Evolutionary conservation across 1,140 invertebrate genomes (phyloP).

Genomic region (Drosophila arizonae): DNA sequence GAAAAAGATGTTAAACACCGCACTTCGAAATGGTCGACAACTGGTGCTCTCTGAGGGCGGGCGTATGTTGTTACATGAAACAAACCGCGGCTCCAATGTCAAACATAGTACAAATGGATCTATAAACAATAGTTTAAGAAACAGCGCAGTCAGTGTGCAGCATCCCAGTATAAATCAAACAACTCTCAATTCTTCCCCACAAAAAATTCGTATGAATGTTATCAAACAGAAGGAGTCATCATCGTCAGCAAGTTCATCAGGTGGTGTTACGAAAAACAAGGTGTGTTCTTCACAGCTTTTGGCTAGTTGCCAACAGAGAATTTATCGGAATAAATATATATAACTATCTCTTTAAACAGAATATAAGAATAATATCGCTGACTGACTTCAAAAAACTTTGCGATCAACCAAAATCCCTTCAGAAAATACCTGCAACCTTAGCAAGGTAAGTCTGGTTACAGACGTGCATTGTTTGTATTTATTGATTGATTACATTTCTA

Average conservation of each 20-base stretch:
- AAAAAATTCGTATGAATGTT: constrained; percentile 71
- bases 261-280: constrained; percentile 68
- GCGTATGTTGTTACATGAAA: constrained; percentile 88
- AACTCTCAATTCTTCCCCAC: constrained; percentile 44
- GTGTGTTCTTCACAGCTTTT: constrained; percentile 14
- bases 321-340: background rate
- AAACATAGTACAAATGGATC: constrained; percentile 60
- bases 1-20: constrained; percentile 86
- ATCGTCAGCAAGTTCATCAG: constrained; percentile 26
- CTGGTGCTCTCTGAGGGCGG: constrained; percentile 91
- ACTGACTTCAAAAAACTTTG: constrained; percentile 79
- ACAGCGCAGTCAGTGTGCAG: constrained; percentile 30
- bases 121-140: constrained; percentile 42
- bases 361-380: constrained; percentile 78
- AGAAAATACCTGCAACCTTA: constrained; percentile 70
- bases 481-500: background rate
- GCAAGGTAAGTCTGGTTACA: constrained; percentile 48
- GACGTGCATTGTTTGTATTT: background rate
- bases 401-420: constrained; percentile 62
- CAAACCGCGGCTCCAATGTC: constrained; percentile 53
- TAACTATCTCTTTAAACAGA: constrained; percentile 36
- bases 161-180: constrained; percentile 32
- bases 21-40: constrained; percentile 91
- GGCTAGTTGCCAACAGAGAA: too few species aligned
- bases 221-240: constrained; percentile 60